Base-by-base conservation (phyloP, 2,797 vertebrate species). In the Emydoidea blandingii region DNA sequence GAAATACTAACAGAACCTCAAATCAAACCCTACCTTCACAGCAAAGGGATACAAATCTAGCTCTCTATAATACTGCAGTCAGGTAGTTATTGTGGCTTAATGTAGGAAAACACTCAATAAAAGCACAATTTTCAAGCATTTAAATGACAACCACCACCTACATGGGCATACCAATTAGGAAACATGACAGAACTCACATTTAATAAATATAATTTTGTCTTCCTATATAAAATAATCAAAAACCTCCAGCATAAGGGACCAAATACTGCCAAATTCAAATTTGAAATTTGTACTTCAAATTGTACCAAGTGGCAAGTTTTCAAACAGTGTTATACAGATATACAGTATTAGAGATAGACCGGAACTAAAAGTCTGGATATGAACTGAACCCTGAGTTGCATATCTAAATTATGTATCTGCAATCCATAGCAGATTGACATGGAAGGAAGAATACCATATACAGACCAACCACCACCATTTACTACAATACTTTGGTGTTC, bases 1-100 rank as follows among this genome's bases (percentile, higher is more conserved):
- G 56, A 86, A 93, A 65, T 68, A 85, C 37, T 62, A 86, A 93
- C 16, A 19, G 86, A 94, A 74, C 23, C 80, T 68, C 41, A 92
- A 72, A 86, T 6, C 72, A 14, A 57, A 29, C 85, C 15, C 3
- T 68, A 8, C 88, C 72, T 74, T 78, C 57, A 78, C 47, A 83
- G 68, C 23, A 89, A 68, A 85, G n/a, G 5, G 47, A 76, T 79
- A 91, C 59, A 68, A 91, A 21, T 34, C 80, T 81, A 89, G 57
- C 2, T 78, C 21, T 86, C 49, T 25, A 79, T 27, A 91, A 80
- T 68, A 90, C 89, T 29, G n/a, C n/a, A 10, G 18, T 19, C 65
- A 68, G 34, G n/a, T 19, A 68, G 65, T 68, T 68, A 68, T 8
- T 90, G 21, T 5, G 9, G 54, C 41, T 81, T 5, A 56, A 68